These are phyloP conservation scores for Sturmia bella DNA, from an alignment of 2,888 invertebrate species.

Conservation along the genomic window DNA sequence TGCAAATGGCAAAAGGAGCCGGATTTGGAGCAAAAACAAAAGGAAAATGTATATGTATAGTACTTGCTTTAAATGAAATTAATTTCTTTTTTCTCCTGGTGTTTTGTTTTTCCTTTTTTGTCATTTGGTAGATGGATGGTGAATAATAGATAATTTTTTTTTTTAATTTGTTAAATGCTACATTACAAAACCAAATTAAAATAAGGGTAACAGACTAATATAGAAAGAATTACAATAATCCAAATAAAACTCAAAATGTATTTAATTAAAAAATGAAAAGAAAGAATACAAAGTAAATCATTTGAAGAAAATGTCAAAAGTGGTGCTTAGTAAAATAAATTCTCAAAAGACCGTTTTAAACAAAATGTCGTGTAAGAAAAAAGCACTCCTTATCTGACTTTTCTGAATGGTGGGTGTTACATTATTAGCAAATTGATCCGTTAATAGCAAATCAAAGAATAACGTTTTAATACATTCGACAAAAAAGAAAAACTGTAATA, in stretches of 20 bases:
- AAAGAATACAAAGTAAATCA: conserved; percentile 42
- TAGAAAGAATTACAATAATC: conserved; percentile 65
- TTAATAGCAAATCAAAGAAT: conserved; percentile 48
- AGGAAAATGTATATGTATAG: conserved; percentile 13
- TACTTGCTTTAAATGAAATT: conserved; percentile 31
- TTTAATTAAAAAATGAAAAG: conserved; percentile 21
- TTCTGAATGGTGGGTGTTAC: conserved; percentile 14
- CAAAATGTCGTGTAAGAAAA: conserved; percentile 14
- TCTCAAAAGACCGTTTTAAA: conserved; percentile 16
- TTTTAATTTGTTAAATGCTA: conserved; percentile 63
- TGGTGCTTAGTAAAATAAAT: conserved; percentile 60
- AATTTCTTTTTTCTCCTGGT: conserved; percentile 4
- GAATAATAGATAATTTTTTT: conserved; percentile 62
- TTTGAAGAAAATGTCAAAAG: conserved; percentile 35
- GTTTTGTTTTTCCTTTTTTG: conserved; percentile 19
- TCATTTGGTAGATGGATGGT: conserved; percentile 47
- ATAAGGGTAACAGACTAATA: conserved; percentile 72
- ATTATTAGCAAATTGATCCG: conserved; percentile 46
- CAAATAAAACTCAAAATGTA: conserved; percentile 49
- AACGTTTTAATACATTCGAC: conserved; percentile 26
- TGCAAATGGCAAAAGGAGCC: conserved; percentile 12
- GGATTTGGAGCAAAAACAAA: conserved; percentile 19
- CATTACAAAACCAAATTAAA: conserved; percentile 70
- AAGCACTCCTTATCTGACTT: conserved; percentile 55
- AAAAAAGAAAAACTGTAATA: not conserved